phyloP scores from a whole-genome alignment of 1,140 invertebrate species.

The Trigoniulus corallinus region DNA sequence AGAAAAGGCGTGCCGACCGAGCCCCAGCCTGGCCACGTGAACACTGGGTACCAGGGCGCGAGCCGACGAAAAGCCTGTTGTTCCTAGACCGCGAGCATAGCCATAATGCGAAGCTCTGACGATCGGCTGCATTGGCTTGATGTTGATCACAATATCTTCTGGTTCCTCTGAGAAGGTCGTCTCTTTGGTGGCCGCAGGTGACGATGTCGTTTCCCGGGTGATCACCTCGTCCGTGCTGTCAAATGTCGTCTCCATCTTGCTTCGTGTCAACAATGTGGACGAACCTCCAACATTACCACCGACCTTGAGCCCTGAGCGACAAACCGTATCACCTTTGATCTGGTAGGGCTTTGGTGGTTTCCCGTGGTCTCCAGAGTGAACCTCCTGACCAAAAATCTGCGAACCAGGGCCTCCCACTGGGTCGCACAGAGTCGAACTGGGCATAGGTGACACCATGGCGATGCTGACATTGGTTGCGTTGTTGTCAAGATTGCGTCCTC shows the following conservation, averaged over 20 bases:
- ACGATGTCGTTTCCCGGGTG: conserved; percentile 17
- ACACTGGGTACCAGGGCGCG: conserved; percentile 10
- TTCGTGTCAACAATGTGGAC: conserved; percentile 18
- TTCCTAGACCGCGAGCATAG: conserved; percentile 33
- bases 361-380: background rate
- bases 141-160: conserved; percentile 58
- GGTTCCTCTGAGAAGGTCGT: conserved; percentile 39
- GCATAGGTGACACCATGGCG: conserved; percentile 58
- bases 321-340: conserved; percentile 8
- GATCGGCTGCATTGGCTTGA: conserved; percentile 83
- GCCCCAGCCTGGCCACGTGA: conserved; percentile 15
- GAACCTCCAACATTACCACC: conserved; percentile 14
- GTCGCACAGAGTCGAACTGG: conserved; percentile 11
- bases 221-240: conserved; percentile 20
- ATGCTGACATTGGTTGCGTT: conserved; percentile 32
- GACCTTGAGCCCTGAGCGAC: conserved; percentile 15
- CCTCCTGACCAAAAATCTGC: background rate
- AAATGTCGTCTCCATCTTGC: conserved; percentile 28
- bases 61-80: conserved; percentile 10
- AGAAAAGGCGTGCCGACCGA: background rate
- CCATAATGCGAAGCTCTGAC: conserved; percentile 40
- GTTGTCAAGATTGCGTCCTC: background rate
- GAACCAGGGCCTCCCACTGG: background rate
- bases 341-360: conserved; percentile 14
- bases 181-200: conserved; percentile 8